Base-by-base conservation (phyloP, 2,113 vertebrate species). In the Cochlearius cochlearius region DNA sequence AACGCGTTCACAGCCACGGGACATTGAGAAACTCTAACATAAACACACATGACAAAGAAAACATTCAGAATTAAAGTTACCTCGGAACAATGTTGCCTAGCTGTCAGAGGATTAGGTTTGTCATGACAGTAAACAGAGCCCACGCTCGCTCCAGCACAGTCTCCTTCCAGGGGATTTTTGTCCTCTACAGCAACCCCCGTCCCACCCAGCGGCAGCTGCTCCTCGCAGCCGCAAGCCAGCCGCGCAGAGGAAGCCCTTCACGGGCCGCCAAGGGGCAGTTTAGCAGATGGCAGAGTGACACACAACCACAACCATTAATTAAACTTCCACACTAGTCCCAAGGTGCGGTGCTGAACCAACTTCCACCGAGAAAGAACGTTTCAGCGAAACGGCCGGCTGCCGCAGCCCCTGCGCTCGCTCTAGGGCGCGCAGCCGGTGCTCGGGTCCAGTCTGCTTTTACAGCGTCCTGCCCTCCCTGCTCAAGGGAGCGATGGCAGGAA, bases 231-330 rank as follows among this genome's bases (percentile, higher is more conserved):
- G 91, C 96, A 74, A 91, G 88, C 92, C 92, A 43, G 95, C 81
- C 94, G 96, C 52, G 82, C 66, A 52, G 83, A 97, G 92, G 96
- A 92, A 97, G 93, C 92, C 95, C 97, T 93, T 94, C 91, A 97
- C 73, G 96, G 93, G 97, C 93, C 88, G 15, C 98, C 95, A 58
- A 94, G 97, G 98, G 98, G 93, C 96, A 95, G 93, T 90, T 94
- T 86, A 96, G 86, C 97, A 98, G 97, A 97, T 98, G 98, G 97
- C 95, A 97, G 36, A 79, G 92, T 90, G 97, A 98, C 98, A 97
- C n/a, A 97, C 98, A 97, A 80, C 96, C 97, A 97, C 96, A 91
- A 94, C 26, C 98, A 94, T 97, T 97, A 97, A 98, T 97, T 97
- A 97, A 91, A 96, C 94, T 90, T 94, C 96, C 96, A 92, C 71